Conservation (phyloP, 1,140 invertebrate genomes). For the Papilio helenus region DNA sequence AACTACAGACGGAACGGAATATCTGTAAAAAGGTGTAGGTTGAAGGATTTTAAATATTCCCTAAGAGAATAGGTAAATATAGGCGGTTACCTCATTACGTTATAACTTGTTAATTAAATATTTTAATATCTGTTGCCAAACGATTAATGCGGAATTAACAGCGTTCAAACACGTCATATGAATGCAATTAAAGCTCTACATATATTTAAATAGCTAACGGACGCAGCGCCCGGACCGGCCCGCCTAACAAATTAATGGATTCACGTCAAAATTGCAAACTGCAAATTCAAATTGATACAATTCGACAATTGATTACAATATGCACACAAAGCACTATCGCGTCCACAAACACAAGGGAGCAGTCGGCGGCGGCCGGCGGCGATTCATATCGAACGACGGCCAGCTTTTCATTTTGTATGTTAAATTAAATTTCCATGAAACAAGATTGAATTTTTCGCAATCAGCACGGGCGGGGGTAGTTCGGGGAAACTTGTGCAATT, state of each 20-base stretch:
- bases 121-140: slow-evolving; percentile 20
- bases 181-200: slow-evolving; percentile 32
- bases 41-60: neutral
- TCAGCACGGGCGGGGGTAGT: slow-evolving; percentile 70
- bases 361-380: slow-evolving; percentile 67
- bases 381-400: slow-evolving; percentile 79
- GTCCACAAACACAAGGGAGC: slow-evolving; percentile 79
- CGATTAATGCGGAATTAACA: slow-evolving; percentile 16
- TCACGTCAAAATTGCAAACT: slow-evolving; percentile 80
- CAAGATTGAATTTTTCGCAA: slow-evolving; percentile 83
- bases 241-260: slow-evolving; percentile 75
- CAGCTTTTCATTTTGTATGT: slow-evolving; percentile 82
- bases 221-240: slow-evolving; percentile 52
- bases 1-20: slow-evolving; percentile 21
- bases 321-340: slow-evolving; percentile 78
- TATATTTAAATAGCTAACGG: slow-evolving; percentile 41
- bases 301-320: slow-evolving; percentile 82
- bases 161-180: slow-evolving; percentile 24
- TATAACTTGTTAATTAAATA: slow-evolving; percentile 17
- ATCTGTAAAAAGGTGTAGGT: neutral
- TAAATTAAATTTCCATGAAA: slow-evolving; percentile 83
- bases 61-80: too few relatives aligned
- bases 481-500: slow-evolving; percentile 68
- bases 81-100: neutral
- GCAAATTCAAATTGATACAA: slow-evolving; percentile 79